Percentiles rank a stretch among this genome's conserved stretches.
Evolutionary conservation across 2,113 vertebrate genomes (phyloP).

Genomic region (Lepus europaeus): DNA sequence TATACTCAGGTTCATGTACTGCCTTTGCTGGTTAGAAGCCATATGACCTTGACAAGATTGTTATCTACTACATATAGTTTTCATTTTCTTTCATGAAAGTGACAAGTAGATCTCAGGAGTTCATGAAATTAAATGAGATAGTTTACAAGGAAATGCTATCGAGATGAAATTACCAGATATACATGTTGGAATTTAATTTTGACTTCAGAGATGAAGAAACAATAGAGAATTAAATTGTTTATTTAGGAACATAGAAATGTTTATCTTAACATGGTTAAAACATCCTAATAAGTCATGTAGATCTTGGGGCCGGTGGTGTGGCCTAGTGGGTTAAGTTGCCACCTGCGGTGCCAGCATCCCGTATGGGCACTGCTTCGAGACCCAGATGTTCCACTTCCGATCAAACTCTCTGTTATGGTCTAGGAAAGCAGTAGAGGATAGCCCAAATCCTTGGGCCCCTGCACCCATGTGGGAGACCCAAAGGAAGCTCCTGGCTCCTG

Average conservation of each 20-base stretch:
- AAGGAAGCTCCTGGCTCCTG: too few species aligned
- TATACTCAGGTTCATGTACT: not conserved
- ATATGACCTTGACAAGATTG: not conserved
- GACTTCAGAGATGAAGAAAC: not conserved
- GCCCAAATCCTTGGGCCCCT: too few species aligned
- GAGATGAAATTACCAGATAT: not conserved
- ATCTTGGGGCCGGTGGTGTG: too few species aligned
- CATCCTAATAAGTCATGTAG: not conserved
- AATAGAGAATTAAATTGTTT: not conserved
- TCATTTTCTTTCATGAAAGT: not conserved
- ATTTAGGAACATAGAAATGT: not conserved
- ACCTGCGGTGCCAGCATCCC: too few species aligned
- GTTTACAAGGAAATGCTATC: not conserved
- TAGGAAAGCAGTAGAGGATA: too few species aligned
- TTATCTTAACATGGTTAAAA: not conserved
- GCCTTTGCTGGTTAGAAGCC: not conserved
- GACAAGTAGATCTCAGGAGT: not conserved
- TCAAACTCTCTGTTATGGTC: too few species aligned
- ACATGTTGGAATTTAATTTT: not conserved
- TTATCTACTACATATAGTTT: not conserved
- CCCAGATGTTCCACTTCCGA: too few species aligned
- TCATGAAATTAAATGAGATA: not conserved
- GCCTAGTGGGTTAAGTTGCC: too few species aligned
- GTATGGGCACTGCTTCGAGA: too few species aligned
- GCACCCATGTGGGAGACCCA: too few species aligned